Conservation (phyloP, 2,888 invertebrate genomes). For the Zygaena filipendulae region DNA sequence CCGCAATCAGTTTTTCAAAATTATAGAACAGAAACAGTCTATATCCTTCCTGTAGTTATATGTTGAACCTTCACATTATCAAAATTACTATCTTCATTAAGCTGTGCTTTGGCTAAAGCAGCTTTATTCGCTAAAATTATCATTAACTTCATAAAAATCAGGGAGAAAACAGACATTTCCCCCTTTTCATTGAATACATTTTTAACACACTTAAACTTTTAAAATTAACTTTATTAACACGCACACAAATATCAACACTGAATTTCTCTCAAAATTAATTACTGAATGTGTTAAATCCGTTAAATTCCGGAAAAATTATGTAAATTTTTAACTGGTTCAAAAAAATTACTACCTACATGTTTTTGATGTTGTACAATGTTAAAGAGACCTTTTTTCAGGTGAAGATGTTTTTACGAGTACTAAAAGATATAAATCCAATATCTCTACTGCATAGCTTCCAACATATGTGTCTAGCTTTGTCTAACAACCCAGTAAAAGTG, state of each 20-base stretch:
- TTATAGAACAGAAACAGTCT: constrained; percentile 18
- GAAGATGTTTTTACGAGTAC: too few relatives aligned
- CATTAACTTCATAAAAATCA: constrained; percentile 21
- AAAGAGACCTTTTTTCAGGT: too few relatives aligned
- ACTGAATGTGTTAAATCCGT: too few relatives aligned
- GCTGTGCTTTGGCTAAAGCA: constrained; percentile 57
- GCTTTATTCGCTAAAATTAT: constrained; percentile 45
- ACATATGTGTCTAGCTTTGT: constrained; percentile 57
- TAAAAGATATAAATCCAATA: constrained; percentile 16
- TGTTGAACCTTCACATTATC: too few relatives aligned
- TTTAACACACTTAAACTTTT: constrained; percentile 15
- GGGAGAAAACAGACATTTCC: too few relatives aligned
- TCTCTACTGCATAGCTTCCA: constrained; percentile 34
- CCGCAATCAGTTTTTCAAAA: too few relatives aligned
- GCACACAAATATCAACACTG: constrained; percentile 20
- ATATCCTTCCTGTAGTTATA: constrained; percentile 10
- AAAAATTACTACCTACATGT: too few relatives aligned
- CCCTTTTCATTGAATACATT: too few relatives aligned
- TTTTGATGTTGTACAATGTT: too few relatives aligned
- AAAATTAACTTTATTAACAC: constrained; percentile 22
- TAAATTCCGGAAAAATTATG: constrained; percentile 31
- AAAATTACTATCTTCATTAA: too few relatives aligned
- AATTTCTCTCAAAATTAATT: too few relatives aligned
- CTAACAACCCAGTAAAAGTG: constrained; percentile 41
- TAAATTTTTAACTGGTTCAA: too few relatives aligned